Percentiles rank a stretch among this genome's conserved stretches.
Conservation (phyloP, 2,888 invertebrate species). For the Chrysodeixis includens region DNA sequence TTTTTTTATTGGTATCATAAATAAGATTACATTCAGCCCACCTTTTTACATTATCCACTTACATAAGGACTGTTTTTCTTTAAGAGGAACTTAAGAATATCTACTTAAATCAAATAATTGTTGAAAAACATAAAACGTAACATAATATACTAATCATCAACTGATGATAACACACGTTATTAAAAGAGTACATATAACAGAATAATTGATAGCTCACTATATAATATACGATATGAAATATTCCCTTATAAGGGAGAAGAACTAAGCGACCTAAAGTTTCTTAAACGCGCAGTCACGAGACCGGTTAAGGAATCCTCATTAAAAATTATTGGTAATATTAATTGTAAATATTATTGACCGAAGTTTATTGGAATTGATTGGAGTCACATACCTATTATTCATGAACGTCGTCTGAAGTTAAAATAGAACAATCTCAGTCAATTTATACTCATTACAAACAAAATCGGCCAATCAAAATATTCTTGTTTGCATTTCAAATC, state of each 20-base stretch:
- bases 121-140: too few relatives aligned
- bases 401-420: conserved; percentile 9
- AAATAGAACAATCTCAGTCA: not conserved
- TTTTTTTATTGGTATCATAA: not conserved
- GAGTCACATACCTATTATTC: conserved; percentile 19
- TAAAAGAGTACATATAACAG: too few relatives aligned
- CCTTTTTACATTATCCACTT: conserved; percentile 9
- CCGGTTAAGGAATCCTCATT: not conserved
- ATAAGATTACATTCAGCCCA: conserved; percentile 7
- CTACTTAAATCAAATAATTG: not conserved
- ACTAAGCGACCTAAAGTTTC: not conserved
- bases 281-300: not conserved
- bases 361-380: conserved; percentile 29
- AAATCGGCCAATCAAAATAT: not conserved
- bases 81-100: not conserved
- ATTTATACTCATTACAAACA: not conserved
- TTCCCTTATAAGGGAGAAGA: too few relatives aligned
- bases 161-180: too few relatives aligned
- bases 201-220: too few relatives aligned
- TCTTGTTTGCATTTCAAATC: conserved; percentile 1
- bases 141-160: too few relatives aligned
- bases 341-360: conserved; percentile 27
- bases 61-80: not conserved
- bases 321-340: conserved; percentile 10
- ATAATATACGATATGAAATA: too few relatives aligned